Conservation (phyloP, 2,113 vertebrate species). For the Brienomyrus brachyistius region DNA sequence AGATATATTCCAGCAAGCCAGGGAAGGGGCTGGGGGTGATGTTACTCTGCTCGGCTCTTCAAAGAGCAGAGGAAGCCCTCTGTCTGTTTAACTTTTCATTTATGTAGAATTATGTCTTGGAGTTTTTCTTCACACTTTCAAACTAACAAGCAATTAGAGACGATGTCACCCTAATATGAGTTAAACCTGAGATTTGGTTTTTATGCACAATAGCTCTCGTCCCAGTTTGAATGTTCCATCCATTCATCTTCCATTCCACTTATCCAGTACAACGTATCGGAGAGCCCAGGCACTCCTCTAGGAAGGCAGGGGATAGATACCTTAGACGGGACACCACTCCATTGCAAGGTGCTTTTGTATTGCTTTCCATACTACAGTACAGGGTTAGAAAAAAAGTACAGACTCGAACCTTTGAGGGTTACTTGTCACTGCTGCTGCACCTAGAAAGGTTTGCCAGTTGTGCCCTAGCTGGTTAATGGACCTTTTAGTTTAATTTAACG, state of each 20-base stretch:
- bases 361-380: background rate
- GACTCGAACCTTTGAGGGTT: background rate
- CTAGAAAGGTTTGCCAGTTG: background rate
- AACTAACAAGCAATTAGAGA: background rate
- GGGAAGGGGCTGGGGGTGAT: background rate
- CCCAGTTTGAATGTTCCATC: background rate
- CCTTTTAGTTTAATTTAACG: background rate
- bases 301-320: background rate
- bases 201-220: background rate
- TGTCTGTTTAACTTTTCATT: background rate
- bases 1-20: background rate
- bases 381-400: background rate
- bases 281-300: background rate
- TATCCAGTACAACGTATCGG: background rate
- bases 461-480: background rate
- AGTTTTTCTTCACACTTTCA: background rate
- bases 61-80: background rate
- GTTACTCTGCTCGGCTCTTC: background rate
- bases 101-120: background rate
- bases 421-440: background rate
- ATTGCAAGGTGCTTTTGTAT: background rate
- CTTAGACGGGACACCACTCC: background rate
- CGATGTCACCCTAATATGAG: background rate
- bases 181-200: background rate
- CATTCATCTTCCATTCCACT: background rate